These are phyloP conservation scores for Alosa alosa DNA, from an alignment of 2,113 vertebrate genomes.

Conservation along the genomic window DNA sequence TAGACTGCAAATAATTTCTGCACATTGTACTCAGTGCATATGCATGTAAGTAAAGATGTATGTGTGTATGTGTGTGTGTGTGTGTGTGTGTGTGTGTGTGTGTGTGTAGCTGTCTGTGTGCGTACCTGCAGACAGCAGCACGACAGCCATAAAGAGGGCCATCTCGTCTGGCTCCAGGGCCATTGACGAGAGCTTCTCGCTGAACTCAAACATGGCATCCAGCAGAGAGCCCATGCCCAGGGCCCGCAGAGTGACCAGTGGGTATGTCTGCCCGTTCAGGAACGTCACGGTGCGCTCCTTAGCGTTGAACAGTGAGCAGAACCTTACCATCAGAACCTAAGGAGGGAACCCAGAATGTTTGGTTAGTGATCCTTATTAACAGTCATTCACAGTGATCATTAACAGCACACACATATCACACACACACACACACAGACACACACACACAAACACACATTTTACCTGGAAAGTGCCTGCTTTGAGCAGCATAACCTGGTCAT, in stretches of 20 bases:
- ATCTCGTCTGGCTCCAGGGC: slow-evolving; percentile 73
- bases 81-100: neutral
- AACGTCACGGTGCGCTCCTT: slow-evolving; percentile 69
- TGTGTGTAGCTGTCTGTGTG: neutral
- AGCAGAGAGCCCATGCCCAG: slow-evolving; percentile 71
- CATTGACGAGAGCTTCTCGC: slow-evolving; percentile 71
- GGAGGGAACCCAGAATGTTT: neutral
- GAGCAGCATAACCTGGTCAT: slow-evolving; percentile 77
- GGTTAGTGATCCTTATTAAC: neutral
- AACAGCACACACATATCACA: neutral
- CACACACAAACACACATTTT: slow-evolving; percentile 26
- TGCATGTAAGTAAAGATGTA: neutral
- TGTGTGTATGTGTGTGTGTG: neutral
- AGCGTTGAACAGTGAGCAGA: slow-evolving; percentile 73
- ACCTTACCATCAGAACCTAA: slow-evolving; percentile 77
- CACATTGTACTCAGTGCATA: neutral
- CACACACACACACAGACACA: neutral
- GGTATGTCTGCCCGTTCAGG: slow-evolving; percentile 74
- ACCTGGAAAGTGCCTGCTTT: slow-evolving; percentile 82
- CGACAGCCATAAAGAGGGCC: slow-evolving; percentile 78
- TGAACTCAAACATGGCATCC: slow-evolving; percentile 76
- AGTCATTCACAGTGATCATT: neutral
- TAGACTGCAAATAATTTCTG: neutral
- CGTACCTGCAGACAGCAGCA: slow-evolving; percentile 75
- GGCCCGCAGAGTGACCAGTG: slow-evolving; percentile 59